These are phyloP conservation scores for Pygoscelis antarcticus DNA, from an alignment of 2,113 vertebrate genomes.

Conservation along the genomic window DNA sequence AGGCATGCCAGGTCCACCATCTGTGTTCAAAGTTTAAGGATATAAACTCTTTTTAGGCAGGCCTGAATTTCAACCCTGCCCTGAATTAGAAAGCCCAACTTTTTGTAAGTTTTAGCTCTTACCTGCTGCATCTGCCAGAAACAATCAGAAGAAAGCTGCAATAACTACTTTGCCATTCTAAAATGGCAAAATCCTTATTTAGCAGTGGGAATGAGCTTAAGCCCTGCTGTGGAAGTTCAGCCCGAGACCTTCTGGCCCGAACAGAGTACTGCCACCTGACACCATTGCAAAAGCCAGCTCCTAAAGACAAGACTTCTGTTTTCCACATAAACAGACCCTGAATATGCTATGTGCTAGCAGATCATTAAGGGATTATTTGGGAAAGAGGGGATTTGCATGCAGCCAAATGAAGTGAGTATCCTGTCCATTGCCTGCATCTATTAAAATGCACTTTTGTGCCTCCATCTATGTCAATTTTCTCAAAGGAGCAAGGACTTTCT, in stretches of 20 bases:
- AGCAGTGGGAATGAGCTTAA: background rate
- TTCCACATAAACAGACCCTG: background rate
- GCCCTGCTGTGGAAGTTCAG: background rate
- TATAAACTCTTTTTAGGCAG: background rate
- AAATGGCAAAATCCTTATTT: background rate
- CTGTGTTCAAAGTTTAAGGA: background rate
- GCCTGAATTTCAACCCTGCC: background rate
- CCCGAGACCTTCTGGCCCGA: background rate
- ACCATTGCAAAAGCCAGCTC: background rate
- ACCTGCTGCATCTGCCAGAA: background rate
- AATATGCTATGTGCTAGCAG: background rate
- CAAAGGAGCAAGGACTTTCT: background rate
- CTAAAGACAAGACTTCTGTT: background rate
- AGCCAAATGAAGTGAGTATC: background rate
- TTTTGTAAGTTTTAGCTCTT: background rate
- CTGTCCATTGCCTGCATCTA: background rate
- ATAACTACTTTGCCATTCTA: background rate
- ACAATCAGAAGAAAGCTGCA: background rate
- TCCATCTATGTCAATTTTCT: background rate
- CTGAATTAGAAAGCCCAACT: background rate
- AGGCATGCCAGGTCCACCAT: background rate
- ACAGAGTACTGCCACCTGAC: background rate
- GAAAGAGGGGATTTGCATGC: background rate
- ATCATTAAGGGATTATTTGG: conserved; percentile 27
- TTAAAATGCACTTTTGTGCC: background rate